Evolutionary conservation across 1,140 invertebrate species (phyloP).

Genomic region (Triops cancriformis): DNA sequence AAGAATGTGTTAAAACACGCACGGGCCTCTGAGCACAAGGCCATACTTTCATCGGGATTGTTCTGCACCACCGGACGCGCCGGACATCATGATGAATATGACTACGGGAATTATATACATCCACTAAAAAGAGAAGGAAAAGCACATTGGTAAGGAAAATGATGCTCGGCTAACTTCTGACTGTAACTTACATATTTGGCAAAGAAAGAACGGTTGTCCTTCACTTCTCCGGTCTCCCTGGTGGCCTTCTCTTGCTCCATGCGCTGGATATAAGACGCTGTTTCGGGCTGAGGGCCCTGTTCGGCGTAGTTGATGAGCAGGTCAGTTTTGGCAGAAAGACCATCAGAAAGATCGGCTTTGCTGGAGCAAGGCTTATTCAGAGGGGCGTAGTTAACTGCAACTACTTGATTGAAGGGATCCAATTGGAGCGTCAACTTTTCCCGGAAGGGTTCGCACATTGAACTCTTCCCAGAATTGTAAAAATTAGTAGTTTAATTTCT

Average conservation of each 20-base stretch:
- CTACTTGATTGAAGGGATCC: not conserved
- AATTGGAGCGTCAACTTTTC: not conserved
- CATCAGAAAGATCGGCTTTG: not conserved
- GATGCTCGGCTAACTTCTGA: constrained; percentile 17
- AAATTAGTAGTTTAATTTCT: not conserved
- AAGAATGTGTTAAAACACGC: not conserved
- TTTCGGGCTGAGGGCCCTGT: constrained; percentile 55
- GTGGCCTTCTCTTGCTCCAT: constrained; percentile 80
- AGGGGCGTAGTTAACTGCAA: not conserved
- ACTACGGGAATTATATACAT: constrained; percentile 88
- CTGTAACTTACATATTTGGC: constrained; percentile 85
- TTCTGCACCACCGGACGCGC: constrained; percentile 53
- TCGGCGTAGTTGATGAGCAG: not conserved
- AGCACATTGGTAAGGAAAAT: constrained; percentile 15
- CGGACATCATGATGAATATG: constrained; percentile 73
- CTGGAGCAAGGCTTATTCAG: not conserved
- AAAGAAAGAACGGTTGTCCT: constrained; percentile 88
- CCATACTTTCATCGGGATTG: not conserved
- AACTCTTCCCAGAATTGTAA: not conserved
- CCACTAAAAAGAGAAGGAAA: constrained; percentile 59
- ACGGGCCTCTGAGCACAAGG: not conserved
- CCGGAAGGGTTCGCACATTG: not conserved
- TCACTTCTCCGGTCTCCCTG: constrained; percentile 75
- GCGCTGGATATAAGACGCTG: constrained; percentile 83
- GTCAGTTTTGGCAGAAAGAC: not conserved